Evolutionary conservation across 2,797 vertebrate genomes (phyloP), one percentile per base, ranked within the genome.

Genomic region (Aulostomus chinensis): DNA sequence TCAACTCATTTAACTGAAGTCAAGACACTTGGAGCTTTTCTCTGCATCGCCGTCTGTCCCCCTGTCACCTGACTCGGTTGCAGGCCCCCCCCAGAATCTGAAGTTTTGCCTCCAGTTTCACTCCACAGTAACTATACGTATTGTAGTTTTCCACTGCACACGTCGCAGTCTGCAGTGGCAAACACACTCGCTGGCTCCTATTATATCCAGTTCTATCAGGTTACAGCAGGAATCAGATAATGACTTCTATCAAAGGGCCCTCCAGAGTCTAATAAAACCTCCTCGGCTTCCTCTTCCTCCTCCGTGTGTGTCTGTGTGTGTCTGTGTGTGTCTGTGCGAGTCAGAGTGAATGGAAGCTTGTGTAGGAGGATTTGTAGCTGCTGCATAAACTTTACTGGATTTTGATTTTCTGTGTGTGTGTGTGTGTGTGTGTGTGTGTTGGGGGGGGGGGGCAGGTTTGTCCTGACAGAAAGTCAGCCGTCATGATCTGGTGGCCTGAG

Each of bases 221-320:
- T 56, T 65, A 38, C 40, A 75, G 65, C 56, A 65, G 70, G 63
- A 77, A 70, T 62, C 71, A 63, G 63, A 72, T 81, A 79, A 72
- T 78, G 63, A 68, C 64, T 76, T 50, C 62, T 57, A 78, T 72
- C 71, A 78, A 83, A 83, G 55, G 39, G 55, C 75, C 41, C 79
- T 73, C 74, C 30, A 51, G 78, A 76, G 81, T 55, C 53, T 21
- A 73, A 83, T 86, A 66, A 81, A 84, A 56, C 55, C 49, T 65
- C 46, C 64, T 56, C 25, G 18, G 65, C 58, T 63, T 68, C 60
- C 68, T 84, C 64, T 63, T 60, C 34, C 66, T 1, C 0, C 11
- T 7, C 25, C 10, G 24, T 28, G 46, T 45, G 24, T 40, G 20
- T 24, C 33, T 36, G 30, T 42, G 36, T 58, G 50, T 56, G 61